phyloP scores from a whole-genome alignment of 2,888 invertebrate species.

The Stenotaenia linearis region DNA sequence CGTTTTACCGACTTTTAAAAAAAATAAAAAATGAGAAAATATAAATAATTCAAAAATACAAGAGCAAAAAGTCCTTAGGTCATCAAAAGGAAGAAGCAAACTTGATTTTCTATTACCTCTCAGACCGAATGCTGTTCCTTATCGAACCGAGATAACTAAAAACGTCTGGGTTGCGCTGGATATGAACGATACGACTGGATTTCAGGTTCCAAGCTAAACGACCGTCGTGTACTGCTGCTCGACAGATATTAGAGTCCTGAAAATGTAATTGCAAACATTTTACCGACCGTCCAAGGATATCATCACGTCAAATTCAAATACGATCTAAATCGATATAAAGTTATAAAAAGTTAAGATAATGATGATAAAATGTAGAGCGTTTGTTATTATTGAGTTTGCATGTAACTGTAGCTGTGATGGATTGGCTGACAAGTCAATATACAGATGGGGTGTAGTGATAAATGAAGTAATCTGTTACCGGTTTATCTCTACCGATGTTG shows the following conservation, averaged over 20 bases:
- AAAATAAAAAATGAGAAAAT: neutral
- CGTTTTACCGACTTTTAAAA: neutral
- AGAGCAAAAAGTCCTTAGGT: neutral
- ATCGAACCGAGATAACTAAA: conserved; percentile 26
- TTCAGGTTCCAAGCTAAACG: conserved; percentile 21
- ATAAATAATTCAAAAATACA: conserved; percentile 5
- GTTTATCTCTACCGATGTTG: no score
- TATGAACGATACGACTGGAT: conserved; percentile 4
- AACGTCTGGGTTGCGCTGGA: neutral
- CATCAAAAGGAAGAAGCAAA: neutral
- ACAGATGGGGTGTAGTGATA: no score
- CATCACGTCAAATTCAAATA: neutral
- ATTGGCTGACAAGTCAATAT: no score
- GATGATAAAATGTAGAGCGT: no score
- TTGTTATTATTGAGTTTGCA: no score
- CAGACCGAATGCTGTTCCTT: conserved; percentile 18
- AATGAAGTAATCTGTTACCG: no score
- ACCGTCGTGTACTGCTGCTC: conserved; percentile 30
- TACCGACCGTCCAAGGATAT: neutral
- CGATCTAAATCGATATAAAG: neutral
- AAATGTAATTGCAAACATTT: conserved; percentile 24
- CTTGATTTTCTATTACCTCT: conserved; percentile 22
- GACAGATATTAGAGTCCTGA: conserved; percentile 30
- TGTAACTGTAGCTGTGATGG: no score
- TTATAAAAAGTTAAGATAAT: neutral